A percentile compares a stretch with the other conserved stretches of the same genome.
Evolutionary conservation across 2,888 invertebrate genomes (phyloP).

Genomic region (Lymantria dispar): DNA sequence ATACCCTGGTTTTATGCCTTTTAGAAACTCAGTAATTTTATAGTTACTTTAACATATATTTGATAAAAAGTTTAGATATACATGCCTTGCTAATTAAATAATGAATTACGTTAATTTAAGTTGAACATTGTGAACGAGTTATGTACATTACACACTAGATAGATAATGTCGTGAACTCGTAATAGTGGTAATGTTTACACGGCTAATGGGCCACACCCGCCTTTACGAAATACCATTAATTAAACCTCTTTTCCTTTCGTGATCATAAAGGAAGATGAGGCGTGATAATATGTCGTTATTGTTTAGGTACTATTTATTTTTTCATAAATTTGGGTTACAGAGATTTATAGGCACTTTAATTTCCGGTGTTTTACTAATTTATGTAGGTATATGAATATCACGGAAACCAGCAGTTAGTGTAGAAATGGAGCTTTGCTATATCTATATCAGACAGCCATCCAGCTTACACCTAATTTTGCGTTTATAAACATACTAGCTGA

Average conservation of each 20-base stretch:
- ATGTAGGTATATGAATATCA: too few relatives aligned
- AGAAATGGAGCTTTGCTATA: too few relatives aligned
- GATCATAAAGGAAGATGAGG: slow-evolving; percentile 14
- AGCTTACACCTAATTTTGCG: too few relatives aligned
- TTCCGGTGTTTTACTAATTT: slow-evolving; percentile 8
- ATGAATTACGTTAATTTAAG: not conserved
- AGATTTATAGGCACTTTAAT: slow-evolving; percentile 5
- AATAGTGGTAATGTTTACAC: slow-evolving; percentile 64
- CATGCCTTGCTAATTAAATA: not conserved
- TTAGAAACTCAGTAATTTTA: too few relatives aligned
- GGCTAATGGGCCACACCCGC: slow-evolving; percentile 70
- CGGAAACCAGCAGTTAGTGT: too few relatives aligned
- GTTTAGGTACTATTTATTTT: not conserved
- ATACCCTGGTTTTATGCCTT: too few relatives aligned
- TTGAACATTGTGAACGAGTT: slow-evolving; percentile 13
- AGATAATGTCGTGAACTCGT: slow-evolving; percentile 43
- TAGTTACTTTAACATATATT: too few relatives aligned
- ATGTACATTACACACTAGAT: slow-evolving; percentile 20
- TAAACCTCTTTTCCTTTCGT: slow-evolving; percentile 40
- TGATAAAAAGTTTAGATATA: too few relatives aligned
- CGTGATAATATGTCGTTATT: slow-evolving; percentile 16
- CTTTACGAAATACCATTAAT: slow-evolving; percentile 52
- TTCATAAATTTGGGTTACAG: not conserved
- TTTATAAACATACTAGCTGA: too few relatives aligned
- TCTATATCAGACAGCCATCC: too few relatives aligned